phyloP scores from a whole-genome alignment of 2,113 vertebrate genomes.

The Manacus vitellinus region DNA sequence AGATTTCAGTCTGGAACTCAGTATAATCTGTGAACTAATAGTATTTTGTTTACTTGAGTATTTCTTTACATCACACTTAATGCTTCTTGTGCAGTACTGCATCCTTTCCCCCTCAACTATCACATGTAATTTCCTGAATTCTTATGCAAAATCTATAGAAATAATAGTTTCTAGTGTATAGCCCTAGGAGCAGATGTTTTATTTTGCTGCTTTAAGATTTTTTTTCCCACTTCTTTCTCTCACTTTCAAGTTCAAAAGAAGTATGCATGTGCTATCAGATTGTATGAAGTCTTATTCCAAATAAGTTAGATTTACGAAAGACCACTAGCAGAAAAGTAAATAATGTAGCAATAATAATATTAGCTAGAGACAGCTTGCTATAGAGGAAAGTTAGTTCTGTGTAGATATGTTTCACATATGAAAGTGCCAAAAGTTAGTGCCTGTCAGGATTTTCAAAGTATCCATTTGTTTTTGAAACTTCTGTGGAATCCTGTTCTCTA shows the following conservation, averaged over 20 bases:
- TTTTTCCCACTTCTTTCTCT: not conserved
- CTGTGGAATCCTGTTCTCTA: not conserved
- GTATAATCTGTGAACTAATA: not conserved
- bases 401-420: not conserved
- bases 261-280: not conserved
- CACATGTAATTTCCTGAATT: conserved; percentile 47
- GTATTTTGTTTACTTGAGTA: not conserved
- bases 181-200: conserved; percentile 23
- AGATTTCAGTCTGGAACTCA: not conserved
- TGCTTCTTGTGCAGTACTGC: not conserved
- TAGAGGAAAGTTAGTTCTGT: not conserved
- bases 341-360: not conserved
- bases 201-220: conserved; percentile 51
- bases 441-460: not conserved
- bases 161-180: conserved; percentile 26
- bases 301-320: not conserved
- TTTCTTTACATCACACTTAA: not conserved
- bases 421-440: not conserved
- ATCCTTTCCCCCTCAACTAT: conserved; percentile 20
- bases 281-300: not conserved
- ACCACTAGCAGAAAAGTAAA: not conserved
- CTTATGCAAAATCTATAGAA: conserved; percentile 13
- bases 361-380: not conserved
- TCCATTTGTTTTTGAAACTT: not conserved
- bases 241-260: not conserved